A percentile compares a stretch with the other conserved stretches of the same genome.
phyloP scores from a whole-genome alignment of 2,888 invertebrate genomes.

The Pammene fasciana region DNA sequence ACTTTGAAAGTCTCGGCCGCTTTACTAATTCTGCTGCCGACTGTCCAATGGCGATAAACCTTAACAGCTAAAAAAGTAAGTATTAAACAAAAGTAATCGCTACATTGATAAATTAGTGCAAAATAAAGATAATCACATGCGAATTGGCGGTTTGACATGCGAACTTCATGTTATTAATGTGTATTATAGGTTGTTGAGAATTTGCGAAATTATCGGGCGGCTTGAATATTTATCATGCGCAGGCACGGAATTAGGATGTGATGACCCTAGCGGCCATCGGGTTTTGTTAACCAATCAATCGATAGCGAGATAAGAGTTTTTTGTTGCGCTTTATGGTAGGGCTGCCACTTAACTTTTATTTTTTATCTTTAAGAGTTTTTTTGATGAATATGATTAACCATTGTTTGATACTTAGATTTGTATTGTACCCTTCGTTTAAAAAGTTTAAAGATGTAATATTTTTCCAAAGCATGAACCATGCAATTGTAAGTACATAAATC shows the following conservation, averaged over 20 bases:
- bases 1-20: too few species aligned
- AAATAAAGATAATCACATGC: constrained; percentile 79
- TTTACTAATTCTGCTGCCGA: too few species aligned
- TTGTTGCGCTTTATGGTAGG: constrained; percentile 20
- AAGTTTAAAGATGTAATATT: too few species aligned
- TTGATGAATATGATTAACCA: background rate
- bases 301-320: constrained; percentile 25
- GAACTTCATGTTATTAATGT: constrained; percentile 77
- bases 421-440: too few species aligned
- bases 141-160: constrained; percentile 79
- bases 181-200: constrained; percentile 80
- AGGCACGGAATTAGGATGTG: constrained; percentile 44
- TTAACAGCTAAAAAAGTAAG: constrained; percentile 48
- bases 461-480: too few species aligned
- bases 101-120: constrained; percentile 73
- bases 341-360: constrained; percentile 10
- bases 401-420: too few species aligned
- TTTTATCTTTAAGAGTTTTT: too few species aligned
- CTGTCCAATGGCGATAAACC: background rate
- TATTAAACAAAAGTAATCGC: constrained; percentile 55
- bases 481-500: background rate
- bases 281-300: constrained; percentile 39
- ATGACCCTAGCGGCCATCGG: constrained; percentile 43
- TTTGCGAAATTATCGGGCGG: constrained; percentile 78
- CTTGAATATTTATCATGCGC: constrained; percentile 75